These are phyloP conservation scores for Araneus ventricosus DNA, from an alignment of 1,140 invertebrate genomes.

Conservation along the genomic window DNA sequence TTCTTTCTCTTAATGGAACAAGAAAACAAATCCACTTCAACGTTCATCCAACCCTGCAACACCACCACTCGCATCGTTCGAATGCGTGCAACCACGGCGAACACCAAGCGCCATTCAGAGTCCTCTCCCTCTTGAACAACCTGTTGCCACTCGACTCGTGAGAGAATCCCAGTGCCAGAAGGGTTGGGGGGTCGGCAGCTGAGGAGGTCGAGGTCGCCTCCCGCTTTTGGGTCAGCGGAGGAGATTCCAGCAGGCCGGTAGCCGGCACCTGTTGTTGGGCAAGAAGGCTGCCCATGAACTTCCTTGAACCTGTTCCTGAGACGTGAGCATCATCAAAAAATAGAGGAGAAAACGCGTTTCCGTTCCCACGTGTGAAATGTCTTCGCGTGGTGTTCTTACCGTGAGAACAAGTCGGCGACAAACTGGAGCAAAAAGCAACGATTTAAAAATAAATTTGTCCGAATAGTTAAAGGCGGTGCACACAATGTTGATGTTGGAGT, in stretches of 20 bases:
- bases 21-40: background rate
- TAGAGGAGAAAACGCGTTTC: background rate
- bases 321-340: background rate
- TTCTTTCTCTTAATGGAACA: background rate
- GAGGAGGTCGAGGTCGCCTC: background rate
- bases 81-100: background rate
- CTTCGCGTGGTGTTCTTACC: background rate
- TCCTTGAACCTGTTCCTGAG: background rate
- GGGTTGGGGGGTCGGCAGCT: background rate
- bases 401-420: background rate
- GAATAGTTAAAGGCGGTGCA: too few relatives aligned
- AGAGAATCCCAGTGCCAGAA: background rate
- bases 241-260: background rate
- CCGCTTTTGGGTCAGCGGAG: background rate
- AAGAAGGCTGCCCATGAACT: slow-evolving; percentile 14
- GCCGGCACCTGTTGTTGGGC: background rate
- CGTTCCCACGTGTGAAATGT: background rate
- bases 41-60: background rate
- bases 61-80: background rate
- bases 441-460: too few relatives aligned
- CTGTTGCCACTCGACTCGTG: background rate
- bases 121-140: background rate
- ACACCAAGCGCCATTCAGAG: too few relatives aligned
- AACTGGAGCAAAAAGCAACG: too few relatives aligned
- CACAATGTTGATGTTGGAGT: too few relatives aligned